These are phyloP conservation scores for Gallinago paraguaiae DNA, from an alignment of 2,113 vertebrate species.

Conservation along the genomic window DNA sequence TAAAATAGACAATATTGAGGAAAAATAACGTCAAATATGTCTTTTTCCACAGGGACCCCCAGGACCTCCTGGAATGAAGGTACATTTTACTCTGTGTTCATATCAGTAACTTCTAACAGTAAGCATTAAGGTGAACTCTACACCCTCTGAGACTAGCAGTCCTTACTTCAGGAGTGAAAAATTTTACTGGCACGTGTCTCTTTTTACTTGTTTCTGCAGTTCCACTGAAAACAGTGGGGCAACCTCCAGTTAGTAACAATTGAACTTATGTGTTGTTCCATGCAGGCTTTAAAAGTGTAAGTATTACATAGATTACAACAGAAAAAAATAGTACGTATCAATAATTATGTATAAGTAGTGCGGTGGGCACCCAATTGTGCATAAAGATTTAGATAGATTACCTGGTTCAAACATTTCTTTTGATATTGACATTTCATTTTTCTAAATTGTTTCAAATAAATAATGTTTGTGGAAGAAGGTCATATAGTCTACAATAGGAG, in stretches of 20 bases:
- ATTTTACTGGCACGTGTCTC: background rate
- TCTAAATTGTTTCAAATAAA: background rate
- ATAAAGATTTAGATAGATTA: background rate
- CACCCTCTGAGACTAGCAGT: background rate
- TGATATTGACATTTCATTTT: background rate
- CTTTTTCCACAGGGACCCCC: slow-evolving; percentile 82
- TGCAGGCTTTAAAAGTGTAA: background rate
- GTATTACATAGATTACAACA: background rate
- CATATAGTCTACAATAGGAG: background rate
- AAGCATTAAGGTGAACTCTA: background rate
- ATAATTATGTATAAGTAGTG: background rate
- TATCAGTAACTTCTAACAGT: background rate
- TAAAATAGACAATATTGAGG: background rate
- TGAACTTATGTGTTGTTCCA: background rate
- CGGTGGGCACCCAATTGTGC: background rate
- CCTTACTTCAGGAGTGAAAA: background rate
- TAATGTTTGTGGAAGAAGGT: background rate
- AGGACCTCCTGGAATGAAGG: slow-evolving; percentile 89
- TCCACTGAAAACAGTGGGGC: background rate
- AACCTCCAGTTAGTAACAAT: background rate
- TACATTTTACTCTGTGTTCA: slow-evolving; percentile 54
- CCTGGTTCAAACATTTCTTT: background rate
- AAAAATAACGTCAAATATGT: background rate
- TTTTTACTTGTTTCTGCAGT: background rate
- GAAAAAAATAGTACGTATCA: background rate